A percentile compares a stretch with the other conserved stretches of the same genome.
Evolutionary conservation across 2,113 vertebrate genomes (phyloP).

Genomic region (Pimephales promelas): DNA sequence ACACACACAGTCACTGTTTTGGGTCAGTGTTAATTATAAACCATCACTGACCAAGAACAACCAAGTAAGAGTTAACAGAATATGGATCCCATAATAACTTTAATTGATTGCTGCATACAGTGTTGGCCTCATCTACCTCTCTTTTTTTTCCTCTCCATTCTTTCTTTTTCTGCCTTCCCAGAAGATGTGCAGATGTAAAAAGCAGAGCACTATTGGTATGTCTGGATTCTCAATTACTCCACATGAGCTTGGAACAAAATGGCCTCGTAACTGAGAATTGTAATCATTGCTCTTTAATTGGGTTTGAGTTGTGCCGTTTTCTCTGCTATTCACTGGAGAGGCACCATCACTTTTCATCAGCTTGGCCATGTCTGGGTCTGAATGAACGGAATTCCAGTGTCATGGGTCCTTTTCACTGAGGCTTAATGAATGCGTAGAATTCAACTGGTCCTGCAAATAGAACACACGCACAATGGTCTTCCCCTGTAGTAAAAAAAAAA

Average conservation of each 20-base stretch:
- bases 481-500: constrained; percentile 52
- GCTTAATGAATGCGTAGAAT: constrained; percentile 71
- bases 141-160: neutral
- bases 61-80: neutral
- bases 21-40: neutral
- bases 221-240: constrained; percentile 58
- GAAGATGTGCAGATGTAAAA: constrained; percentile 39
- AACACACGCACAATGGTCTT: constrained; percentile 60
- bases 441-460: constrained; percentile 63
- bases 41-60: neutral
- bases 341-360: constrained; percentile 68
- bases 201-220: constrained; percentile 15
- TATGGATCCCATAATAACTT: neutral
- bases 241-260: constrained; percentile 53
- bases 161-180: neutral
- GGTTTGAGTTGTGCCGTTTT: constrained; percentile 62
- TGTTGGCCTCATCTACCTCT: neutral
- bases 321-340: constrained; percentile 67
- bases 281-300: constrained; percentile 72
- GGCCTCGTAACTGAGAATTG: constrained; percentile 58
- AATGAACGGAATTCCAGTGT: constrained; percentile 67
- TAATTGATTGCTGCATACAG: neutral
- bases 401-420: constrained; percentile 62
- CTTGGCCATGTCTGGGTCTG: constrained; percentile 50
- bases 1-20: too few relatives aligned